Evolutionary conservation across 2,797 vertebrate species (phyloP).

Genomic region (Enteromius anoplus): DNA sequence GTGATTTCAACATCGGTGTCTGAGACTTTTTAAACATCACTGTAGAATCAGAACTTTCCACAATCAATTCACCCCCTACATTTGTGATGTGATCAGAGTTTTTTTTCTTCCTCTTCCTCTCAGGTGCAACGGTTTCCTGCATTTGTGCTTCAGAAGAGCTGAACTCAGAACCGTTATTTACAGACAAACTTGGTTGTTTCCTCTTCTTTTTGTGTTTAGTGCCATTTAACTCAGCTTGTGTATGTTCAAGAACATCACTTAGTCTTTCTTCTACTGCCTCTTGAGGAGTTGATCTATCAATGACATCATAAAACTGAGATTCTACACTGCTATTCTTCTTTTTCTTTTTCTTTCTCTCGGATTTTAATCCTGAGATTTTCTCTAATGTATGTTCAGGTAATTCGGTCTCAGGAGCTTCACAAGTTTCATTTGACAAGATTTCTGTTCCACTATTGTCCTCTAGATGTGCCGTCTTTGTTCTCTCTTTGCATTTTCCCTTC

Average conservation of each 20-base stretch:
- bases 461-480: constrained; percentile 49
- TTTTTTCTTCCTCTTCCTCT: constrained; percentile 45
- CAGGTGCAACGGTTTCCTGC: neutral
- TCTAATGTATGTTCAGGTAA: neutral
- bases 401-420: neutral
- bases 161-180: neutral
- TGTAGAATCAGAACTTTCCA: neutral
- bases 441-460: neutral
- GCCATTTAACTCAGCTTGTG: neutral
- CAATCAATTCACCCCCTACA: neutral
- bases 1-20: neutral
- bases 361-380: neutral
- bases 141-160: neutral
- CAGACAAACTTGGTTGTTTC: neutral
- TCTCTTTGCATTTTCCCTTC: constrained; percentile 21
- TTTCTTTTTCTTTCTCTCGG: constrained; percentile 34
- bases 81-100: neutral
- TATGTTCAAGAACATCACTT: neutral
- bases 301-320: neutral
- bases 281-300: neutral
- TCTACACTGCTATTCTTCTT: neutral
- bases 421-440: neutral
- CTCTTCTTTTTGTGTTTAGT: neutral
- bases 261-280: neutral
- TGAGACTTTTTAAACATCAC: neutral